These are phyloP conservation scores for Onychorhynchus coronatus DNA, from an alignment of 2,113 vertebrate species.

Conservation along the genomic window DNA sequence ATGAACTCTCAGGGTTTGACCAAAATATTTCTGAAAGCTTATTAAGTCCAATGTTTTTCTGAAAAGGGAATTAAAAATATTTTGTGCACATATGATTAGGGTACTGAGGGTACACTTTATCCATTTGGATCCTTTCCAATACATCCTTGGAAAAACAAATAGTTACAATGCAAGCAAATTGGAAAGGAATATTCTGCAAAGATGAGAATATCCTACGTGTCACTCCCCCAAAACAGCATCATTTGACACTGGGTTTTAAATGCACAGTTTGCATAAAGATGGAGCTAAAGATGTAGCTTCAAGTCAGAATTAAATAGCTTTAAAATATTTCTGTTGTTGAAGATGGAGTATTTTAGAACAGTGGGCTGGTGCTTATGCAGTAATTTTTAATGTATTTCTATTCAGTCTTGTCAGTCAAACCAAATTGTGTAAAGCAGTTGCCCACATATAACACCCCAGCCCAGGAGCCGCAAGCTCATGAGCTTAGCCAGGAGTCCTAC, in stretches of 20 bases:
- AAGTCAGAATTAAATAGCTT: background rate
- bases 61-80: background rate
- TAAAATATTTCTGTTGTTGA: background rate
- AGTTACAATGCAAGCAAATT: background rate
- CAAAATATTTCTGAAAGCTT: constrained; percentile 12
- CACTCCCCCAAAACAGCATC: background rate
- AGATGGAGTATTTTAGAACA: background rate
- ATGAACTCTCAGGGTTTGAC: background rate
- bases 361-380: background rate
- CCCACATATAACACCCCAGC: no score
- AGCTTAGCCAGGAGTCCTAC: no score
- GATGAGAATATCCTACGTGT: background rate
- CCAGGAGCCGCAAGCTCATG: no score
- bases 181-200: background rate
- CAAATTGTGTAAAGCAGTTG: background rate
- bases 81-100: background rate
- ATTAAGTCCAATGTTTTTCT: background rate
- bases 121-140: background rate
- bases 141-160: background rate
- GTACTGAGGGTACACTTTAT: constrained; percentile 8
- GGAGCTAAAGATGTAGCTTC: background rate
- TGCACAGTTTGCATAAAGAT: background rate
- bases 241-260: background rate
- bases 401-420: background rate
- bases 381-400: background rate